Conservation (phyloP, 1,140 invertebrate genomes). For the Colletes latitarsis region DNA sequence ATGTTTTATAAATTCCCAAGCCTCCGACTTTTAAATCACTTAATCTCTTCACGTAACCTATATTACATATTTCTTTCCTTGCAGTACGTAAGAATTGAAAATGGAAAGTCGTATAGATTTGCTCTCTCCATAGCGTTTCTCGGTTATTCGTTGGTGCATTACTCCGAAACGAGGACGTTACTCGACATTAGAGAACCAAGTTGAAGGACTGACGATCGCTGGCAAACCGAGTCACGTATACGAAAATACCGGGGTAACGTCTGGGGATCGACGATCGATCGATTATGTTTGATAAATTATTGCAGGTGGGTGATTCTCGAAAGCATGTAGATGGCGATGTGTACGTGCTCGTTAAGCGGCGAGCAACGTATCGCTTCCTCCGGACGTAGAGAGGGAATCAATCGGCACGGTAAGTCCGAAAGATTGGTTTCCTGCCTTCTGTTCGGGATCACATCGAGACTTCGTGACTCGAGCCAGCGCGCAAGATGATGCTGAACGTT, state of each 20-base stretch:
- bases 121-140: too few species aligned
- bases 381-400: constrained; percentile 59
- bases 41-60: too few species aligned
- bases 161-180: neutral
- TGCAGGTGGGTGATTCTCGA: constrained; percentile 25
- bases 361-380: constrained; percentile 19
- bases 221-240: constrained; percentile 40
- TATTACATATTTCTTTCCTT: too few species aligned
- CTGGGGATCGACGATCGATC: constrained; percentile 20
- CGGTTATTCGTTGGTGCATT: neutral
- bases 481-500: constrained; percentile 68
- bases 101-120: too few species aligned
- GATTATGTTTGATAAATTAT: constrained; percentile 48
- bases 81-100: too few species aligned
- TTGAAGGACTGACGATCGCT: neutral
- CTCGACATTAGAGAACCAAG: too few species aligned
- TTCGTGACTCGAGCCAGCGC: constrained; percentile 65
- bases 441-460: constrained; percentile 57
- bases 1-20: too few species aligned
- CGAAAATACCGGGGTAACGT: constrained; percentile 39
- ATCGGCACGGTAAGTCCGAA: constrained; percentile 64
- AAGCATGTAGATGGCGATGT: constrained; percentile 19
- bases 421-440: constrained; percentile 70
- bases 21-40: too few species aligned
- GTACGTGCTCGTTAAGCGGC: constrained; percentile 48